Base-by-base conservation (phyloP, 1,140 invertebrate genomes). In the Camponotus pennsylvanicus region DNA sequence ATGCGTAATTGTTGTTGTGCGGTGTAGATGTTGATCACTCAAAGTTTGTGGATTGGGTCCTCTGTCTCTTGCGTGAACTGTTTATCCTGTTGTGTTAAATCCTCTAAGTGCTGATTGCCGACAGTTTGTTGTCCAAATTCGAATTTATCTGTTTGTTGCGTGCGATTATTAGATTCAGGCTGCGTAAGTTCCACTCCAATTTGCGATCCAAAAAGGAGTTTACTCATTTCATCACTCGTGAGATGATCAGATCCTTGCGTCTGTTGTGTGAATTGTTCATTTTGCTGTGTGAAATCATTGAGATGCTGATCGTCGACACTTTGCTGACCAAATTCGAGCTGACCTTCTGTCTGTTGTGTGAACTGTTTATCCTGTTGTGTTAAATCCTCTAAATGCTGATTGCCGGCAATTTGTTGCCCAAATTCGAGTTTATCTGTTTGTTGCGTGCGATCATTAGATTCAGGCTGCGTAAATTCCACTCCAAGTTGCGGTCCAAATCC, bases 1-100 rank as follows among this genome's bases (percentile, higher is more conserved):
- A 18, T 61, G 45, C 42, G 55, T 55, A 40, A 89, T 83, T 73
- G 21, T 59, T 61, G 45, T 32, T 37, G 2, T 37, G 37, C 5
- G 37, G 2, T 5, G 37, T 21, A 21, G 37, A 37, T 37, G 37
- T 37, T 37, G 37, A 37, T 37, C 37, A 37, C 5, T 37, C 5
- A 37, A 37, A 21, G 21, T 21, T 21, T 21, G 21, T 21, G n/a
- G n/a, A n/a, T n/a, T n/a, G n/a, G n/a, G n/a, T n/a, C 52, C 0
- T 82, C n/a, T 0, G 49, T 80, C 15, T 90, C 82, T 55, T 91
- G 90, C 9, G 80, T 82, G 1, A 90, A 40, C 42, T 91, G 86
- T 86, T 88, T 73, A 27, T 3, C 80, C 21, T 86, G 84, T 66
- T 89, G 83, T 11, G 32, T 86, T 8, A 89, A 80, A 69, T 93